These are phyloP conservation scores for Dicerorhinus sumatrensis DNA, from an alignment of 2,113 vertebrate genomes.

Conservation along the genomic window DNA sequence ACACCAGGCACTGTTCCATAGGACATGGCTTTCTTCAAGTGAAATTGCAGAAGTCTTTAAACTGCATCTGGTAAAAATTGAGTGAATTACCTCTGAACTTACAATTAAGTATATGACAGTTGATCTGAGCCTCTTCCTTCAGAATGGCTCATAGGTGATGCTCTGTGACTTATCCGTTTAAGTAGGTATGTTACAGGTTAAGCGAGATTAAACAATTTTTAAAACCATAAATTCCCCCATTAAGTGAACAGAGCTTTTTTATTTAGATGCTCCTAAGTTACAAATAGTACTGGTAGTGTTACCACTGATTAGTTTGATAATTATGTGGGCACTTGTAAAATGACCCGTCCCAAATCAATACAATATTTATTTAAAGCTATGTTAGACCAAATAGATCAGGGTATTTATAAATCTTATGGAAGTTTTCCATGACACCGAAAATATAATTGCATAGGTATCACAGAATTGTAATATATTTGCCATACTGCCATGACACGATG, in stretches of 20 bases:
- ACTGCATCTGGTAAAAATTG: not conserved
- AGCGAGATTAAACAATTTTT: not conserved
- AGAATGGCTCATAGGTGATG: not conserved
- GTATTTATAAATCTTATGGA: not conserved
- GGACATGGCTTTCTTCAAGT: not conserved
- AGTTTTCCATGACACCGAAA: not conserved
- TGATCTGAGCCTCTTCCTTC: slow-evolving; percentile 55
- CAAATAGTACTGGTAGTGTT: not conserved
- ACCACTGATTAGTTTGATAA: not conserved
- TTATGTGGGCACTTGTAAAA: not conserved
- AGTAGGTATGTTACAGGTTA: not conserved
- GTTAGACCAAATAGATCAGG: not conserved
- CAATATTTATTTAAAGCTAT: not conserved
- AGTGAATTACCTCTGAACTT: slow-evolving; percentile 46
- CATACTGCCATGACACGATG: not conserved
- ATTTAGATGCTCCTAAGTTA: not conserved
- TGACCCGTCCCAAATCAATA: not conserved
- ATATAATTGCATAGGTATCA: not conserved
- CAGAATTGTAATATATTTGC: not conserved
- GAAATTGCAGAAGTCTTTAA: not conserved
- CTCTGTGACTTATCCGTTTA: slow-evolving; percentile 4
- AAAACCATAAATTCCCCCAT: not conserved
- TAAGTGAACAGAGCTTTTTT: not conserved
- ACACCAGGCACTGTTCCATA: not conserved
- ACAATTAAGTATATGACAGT: slow-evolving; percentile 58